Conservation (phyloP, 2,113 vertebrate genomes). For the Marmota monax region DNA sequence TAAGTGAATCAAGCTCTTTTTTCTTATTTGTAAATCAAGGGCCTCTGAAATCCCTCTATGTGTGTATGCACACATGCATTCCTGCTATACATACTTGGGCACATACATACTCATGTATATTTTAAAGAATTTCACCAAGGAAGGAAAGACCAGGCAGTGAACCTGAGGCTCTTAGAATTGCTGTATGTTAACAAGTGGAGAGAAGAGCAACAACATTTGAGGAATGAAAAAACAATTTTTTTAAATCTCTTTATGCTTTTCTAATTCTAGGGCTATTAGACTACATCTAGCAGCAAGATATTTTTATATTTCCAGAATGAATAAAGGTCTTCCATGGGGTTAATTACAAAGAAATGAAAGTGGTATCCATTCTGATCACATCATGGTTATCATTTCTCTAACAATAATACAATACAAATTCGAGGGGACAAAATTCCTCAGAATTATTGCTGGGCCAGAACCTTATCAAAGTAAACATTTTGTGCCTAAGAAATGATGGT, state of each 20-base stretch:
- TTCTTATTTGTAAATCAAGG: conserved; percentile 14
- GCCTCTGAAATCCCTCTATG: not conserved
- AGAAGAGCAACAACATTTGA: not conserved
- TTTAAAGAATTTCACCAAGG: conserved; percentile 16
- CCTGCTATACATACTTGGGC: too few relatives aligned
- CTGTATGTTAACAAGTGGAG: not conserved
- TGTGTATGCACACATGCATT: not conserved
- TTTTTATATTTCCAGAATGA: conserved; percentile 45
- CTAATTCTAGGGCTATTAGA: conserved; percentile 45
- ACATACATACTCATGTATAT: not conserved
- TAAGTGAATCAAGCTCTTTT: not conserved
- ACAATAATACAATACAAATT: conserved; percentile 30
- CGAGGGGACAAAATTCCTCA: not conserved
- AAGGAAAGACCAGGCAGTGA: not conserved
- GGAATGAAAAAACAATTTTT: not conserved
- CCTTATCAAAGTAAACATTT: conserved; percentile 44
- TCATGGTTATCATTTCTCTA: conserved; percentile 28
- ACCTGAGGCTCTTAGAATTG: not conserved
- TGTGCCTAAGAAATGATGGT: not conserved
- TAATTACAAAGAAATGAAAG: conserved; percentile 72
- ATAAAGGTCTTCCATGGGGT: conserved; percentile 39
- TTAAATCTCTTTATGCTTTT: not conserved
- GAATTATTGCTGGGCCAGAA: not conserved
- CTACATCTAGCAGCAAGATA: not conserved
- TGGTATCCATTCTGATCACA: not conserved